These are phyloP conservation scores for Drosophila antonietae DNA, from an alignment of 2,888 invertebrate genomes.

Conservation along the genomic window DNA sequence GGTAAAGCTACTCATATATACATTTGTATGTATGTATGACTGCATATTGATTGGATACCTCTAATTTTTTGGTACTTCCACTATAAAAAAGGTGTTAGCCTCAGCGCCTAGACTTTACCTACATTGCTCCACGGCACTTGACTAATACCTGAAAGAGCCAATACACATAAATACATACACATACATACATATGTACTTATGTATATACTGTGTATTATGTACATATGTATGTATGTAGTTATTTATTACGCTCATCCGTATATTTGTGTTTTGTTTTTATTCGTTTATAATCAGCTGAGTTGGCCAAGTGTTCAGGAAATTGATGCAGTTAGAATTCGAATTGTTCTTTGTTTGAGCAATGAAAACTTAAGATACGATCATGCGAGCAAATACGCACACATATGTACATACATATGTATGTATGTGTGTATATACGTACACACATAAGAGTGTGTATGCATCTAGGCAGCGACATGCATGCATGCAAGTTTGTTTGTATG, in stretches of 20 bases:
- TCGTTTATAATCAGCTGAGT: slow-evolving; percentile 42
- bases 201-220: background rate
- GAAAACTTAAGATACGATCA: slow-evolving; percentile 27
- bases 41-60: background rate
- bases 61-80: background rate
- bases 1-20: too few relatives aligned
- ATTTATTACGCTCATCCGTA: background rate
- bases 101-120: too few relatives aligned
- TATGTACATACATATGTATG: fast-evolving
- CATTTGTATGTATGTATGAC: background rate
- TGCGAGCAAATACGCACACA: background rate
- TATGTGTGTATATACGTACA: too few relatives aligned
- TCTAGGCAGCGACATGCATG: background rate
- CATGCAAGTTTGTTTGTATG: background rate
- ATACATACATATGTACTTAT: background rate
- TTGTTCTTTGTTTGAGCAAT: slow-evolving; percentile 30
- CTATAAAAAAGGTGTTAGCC: background rate
- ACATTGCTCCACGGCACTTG: too few relatives aligned
- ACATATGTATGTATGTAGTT: too few relatives aligned
- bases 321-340: slow-evolving; percentile 28
- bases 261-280: slow-evolving; percentile 16
- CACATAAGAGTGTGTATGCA: too few relatives aligned
- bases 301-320: slow-evolving; percentile 55
- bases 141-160: background rate
- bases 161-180: background rate